Evolutionary conservation across 2,113 vertebrate genomes (phyloP), one percentile per base, ranked within the genome.

Genomic region (Zootoca vivipara): DNA sequence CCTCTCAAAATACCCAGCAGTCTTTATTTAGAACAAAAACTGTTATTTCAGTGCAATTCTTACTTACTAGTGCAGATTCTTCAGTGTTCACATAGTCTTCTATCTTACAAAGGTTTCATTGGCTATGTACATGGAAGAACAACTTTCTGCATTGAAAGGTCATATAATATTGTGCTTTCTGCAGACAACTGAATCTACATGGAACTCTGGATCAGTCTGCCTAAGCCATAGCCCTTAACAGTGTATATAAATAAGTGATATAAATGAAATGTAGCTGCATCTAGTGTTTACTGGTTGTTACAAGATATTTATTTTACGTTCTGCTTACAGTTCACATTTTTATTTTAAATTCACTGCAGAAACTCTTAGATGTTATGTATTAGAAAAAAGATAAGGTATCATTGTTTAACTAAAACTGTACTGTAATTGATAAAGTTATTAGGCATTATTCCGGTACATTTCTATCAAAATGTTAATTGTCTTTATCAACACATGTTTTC

Each of bases 401-500:
- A 70, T 62, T 79, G 6, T 33, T 52, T 78, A 62, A 15, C 4
- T 38, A 73, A 73, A 62, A 52, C 78, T 38, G 28, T 46, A 52
- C 78, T 38, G 28, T 46, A 42, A 64, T 22, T 22, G 10, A 35
- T 80, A 35, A 70, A 69, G 26, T 52, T 16, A 35, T 24, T 74
- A 83, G 74, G 33, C 65, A 75, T 89, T 89, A 35, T n/a, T 52
- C 74, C 4, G 28, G 8, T 83, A 46, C 28, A 22, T 46, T 20
- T 85, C 70, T 58, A 65, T 88, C 85, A 46, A 56, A 73, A 69
- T 5, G 89, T 74, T 86, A 38, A 77, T 87, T 87, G 67, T 65
- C 33, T 87, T 52, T 35, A 78, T 88, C 82, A 88, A 88, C 81
- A 93, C 22, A 46, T 91, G 85, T 94, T 83, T n/a, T 90, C 92